Percentiles rank a stretch among this genome's conserved stretches.
Evolutionary conservation across 2,113 vertebrate species (phyloP).

Genomic region (Apus apus): DNA sequence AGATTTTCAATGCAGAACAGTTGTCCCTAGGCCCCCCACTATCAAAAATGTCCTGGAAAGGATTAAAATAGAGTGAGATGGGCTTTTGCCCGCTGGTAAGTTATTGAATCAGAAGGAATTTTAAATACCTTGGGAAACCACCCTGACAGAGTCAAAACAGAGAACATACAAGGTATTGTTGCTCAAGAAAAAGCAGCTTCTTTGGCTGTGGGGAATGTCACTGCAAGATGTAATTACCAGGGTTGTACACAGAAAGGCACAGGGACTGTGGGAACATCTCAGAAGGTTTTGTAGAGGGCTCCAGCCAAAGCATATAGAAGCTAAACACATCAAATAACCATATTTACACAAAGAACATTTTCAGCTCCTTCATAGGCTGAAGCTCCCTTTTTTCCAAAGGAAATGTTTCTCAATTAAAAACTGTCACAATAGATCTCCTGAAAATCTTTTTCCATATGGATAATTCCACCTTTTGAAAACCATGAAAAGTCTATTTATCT

Average conservation of each 20-base stretch:
- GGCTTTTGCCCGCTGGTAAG: not conserved
- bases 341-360: not conserved
- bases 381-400: not conserved
- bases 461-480: not conserved
- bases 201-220: not conserved
- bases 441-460: not conserved
- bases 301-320: not conserved
- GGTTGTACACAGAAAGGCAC: not conserved
- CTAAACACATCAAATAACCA: not conserved
- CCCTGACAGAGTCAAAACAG: not conserved
- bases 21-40: not conserved
- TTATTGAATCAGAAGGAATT: not conserved
- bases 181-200: not conserved
- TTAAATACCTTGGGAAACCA: not conserved
- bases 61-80: not conserved
- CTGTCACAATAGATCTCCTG: not conserved
- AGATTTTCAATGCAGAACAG: not conserved
- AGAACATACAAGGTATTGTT: accelerated
- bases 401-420: not conserved
- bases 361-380: not conserved
- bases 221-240: not conserved
- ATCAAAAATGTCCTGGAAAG: not conserved
- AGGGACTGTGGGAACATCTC: not conserved
- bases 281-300: not conserved
- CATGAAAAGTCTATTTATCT: not conserved